These are phyloP conservation scores for Crypturellus tataupa DNA, from an alignment of 2,797 vertebrate species.

Conservation along the genomic window DNA sequence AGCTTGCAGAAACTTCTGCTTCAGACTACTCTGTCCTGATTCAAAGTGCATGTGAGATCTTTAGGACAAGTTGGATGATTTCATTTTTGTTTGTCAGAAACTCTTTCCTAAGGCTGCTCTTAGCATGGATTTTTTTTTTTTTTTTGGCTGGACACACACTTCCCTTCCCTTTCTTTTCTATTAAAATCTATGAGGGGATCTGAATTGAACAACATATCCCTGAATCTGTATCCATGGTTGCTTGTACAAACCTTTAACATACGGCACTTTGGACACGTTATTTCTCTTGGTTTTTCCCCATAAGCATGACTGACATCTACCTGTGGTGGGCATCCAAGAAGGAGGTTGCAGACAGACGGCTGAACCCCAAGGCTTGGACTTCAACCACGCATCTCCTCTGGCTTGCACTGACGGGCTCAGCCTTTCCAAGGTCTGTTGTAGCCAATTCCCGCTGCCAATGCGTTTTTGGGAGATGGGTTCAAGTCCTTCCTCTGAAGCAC, in stretches of 20 bases:
- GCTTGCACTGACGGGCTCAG: background rate
- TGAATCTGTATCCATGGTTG: no score
- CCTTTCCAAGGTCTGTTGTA: background rate
- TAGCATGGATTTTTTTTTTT: accelerated
- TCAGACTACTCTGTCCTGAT: background rate
- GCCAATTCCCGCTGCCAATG: background rate
- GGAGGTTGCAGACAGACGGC: background rate
- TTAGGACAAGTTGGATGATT: background rate
- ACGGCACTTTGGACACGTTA: no score
- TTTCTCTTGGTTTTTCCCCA: background rate
- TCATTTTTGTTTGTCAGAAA: background rate
- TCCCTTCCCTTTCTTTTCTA: background rate
- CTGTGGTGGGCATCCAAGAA: background rate
- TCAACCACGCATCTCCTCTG: background rate
- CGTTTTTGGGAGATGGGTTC: background rate
- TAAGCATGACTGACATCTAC: background rate
- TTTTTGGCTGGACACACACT: background rate
- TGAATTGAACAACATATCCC: background rate
- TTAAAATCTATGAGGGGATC: background rate
- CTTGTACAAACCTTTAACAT: background rate
- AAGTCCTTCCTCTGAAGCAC: background rate
- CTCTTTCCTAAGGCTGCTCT: background rate
- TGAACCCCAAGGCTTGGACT: background rate
- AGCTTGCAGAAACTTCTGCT: background rate
- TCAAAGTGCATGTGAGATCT: accelerated